Evolutionary conservation across 2,888 invertebrate species (phyloP).

Genomic region (Buathra laborator): DNA sequence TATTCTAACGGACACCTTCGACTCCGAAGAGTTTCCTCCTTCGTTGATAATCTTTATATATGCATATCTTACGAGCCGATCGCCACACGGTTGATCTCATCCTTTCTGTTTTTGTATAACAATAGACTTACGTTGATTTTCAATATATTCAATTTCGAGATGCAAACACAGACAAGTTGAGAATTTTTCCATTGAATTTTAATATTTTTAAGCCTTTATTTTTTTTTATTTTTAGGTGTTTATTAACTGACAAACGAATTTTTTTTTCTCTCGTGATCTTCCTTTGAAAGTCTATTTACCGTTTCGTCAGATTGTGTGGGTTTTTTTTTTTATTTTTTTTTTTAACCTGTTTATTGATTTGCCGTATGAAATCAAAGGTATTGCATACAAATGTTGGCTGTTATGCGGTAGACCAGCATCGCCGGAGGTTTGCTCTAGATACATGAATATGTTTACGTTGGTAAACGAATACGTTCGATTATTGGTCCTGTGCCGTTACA

Average conservation of each 20-base stretch:
- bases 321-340: slow-evolving; percentile 9
- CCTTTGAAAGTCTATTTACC: neutral
- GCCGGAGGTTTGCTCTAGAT: slow-evolving; percentile 28
- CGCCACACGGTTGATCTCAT: neutral
- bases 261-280: neutral
- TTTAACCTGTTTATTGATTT: neutral
- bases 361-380: slow-evolving; percentile 36
- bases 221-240: too few species aligned
- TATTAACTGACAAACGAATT: too few species aligned
- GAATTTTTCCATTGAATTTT: neutral
- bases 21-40: neutral
- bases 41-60: neutral
- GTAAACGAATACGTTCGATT: slow-evolving; percentile 58
- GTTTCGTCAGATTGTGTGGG: neutral
- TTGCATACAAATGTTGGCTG: slow-evolving; percentile 18
- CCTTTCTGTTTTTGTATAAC: neutral
- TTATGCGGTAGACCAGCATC: neutral
- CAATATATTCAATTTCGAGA: neutral
- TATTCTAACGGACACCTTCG: slow-evolving; percentile 8
- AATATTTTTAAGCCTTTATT: too few species aligned
- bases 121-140: neutral
- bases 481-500: slow-evolving; percentile 44
- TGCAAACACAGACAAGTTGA: neutral
- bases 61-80: neutral
- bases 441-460: slow-evolving; percentile 52